phyloP scores from a whole-genome alignment of 2,113 vertebrate species.

The Lepus europaeus region DNA sequence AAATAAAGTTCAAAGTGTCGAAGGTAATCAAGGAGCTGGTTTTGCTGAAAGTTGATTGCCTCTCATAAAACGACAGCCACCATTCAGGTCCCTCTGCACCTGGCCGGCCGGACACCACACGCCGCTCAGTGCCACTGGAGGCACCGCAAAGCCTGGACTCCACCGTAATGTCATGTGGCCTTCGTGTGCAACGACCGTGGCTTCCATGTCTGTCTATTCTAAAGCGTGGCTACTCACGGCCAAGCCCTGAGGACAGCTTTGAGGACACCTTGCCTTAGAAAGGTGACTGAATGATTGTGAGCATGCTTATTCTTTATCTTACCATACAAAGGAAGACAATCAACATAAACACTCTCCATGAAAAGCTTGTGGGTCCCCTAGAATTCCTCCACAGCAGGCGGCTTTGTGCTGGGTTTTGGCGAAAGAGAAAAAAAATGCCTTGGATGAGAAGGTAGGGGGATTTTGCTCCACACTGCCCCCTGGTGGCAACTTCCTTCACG shows the following conservation, averaged over 20 bases:
- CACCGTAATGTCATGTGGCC: fast-evolving
- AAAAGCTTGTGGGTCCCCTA: neutral
- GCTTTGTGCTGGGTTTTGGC: neutral
- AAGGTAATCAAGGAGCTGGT: neutral
- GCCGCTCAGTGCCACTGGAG: fast-evolving
- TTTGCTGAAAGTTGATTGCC: neutral
- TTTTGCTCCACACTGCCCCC: slow-evolving; percentile 31
- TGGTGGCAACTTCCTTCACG: neutral
- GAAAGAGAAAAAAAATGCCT: neutral
- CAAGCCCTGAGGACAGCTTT: neutral
- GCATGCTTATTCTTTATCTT: neutral
- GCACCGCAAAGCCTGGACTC: neutral
- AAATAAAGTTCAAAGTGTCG: neutral
- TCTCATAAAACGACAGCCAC: neutral
- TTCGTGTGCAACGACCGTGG: neutral
- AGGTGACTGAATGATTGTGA: neutral
- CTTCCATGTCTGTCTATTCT: neutral
- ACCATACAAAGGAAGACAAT: neutral
- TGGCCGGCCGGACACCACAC: fast-evolving
- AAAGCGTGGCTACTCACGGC: neutral
- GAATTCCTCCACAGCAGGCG: neutral
- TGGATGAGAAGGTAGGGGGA: neutral
- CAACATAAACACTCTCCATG: neutral
- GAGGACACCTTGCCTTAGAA: neutral
- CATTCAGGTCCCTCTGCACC: neutral